Percentiles rank a stretch among this genome's conserved stretches.
These are phyloP conservation scores for Apis mellifera DNA, from an alignment of 1,140 invertebrate genomes.

Conservation along the genomic window Amel_HAv3.1 CM009932.2:8281001-8281500, in stretches of 20 bases:
- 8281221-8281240: not conserved
- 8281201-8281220: not conserved
- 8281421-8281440: not conserved
- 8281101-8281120: conserved; percentile 68
- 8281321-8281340: conserved; percentile 5
- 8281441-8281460: not conserved
- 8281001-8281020: conserved; percentile 9
- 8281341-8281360: not conserved
- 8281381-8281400: not conserved
- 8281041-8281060: conserved; percentile 49
- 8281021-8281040: conserved; percentile 43
- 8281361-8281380: not conserved
- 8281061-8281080: conserved; percentile 43
- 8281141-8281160: conserved; percentile 23
- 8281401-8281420: not conserved
- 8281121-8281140: conserved; percentile 34
- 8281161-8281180: too few relatives aligned
- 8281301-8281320: not conserved
- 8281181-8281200: too few relatives aligned
- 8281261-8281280: conserved; percentile 30
- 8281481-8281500: not conserved
- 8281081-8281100: conserved; percentile 43
- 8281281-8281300: conserved; percentile 34
- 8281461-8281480: not conserved
- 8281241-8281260: conserved; percentile 18